A percentile compares a stretch with the other conserved stretches of the same genome.
Conservation (phyloP, 2,797 vertebrate species). For the Gallinago nigripennis region DNA sequence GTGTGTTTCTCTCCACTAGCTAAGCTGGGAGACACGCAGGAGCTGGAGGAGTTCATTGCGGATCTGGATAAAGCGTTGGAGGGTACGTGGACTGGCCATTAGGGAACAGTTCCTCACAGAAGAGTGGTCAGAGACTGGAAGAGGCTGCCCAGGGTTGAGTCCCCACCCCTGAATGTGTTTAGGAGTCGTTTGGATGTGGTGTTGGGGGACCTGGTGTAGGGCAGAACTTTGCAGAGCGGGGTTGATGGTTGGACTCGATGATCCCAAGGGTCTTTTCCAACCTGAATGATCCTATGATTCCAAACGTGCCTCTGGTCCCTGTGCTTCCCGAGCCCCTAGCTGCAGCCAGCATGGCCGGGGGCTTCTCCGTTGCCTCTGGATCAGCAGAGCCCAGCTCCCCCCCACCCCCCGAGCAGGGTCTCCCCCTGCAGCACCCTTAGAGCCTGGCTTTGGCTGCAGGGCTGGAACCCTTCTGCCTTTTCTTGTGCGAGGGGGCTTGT, state of each 20-base stretch:
- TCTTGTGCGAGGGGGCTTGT: rapidly evolving
- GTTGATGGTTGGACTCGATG: too few species aligned
- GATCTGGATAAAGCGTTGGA: slow-evolving; percentile 67
- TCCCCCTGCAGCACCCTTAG: rapidly evolving
- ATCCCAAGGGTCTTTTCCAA: too few species aligned
- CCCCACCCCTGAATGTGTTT: too few species aligned
- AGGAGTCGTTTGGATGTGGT: too few species aligned
- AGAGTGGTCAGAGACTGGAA: too few species aligned
- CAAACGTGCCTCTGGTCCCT: neutral
- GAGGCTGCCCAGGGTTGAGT: too few species aligned
- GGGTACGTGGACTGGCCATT: slow-evolving; percentile 1
- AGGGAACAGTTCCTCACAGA: neutral
- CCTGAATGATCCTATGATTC: too few species aligned
- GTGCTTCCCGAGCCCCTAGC: neutral
- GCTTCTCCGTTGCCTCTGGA: neutral
- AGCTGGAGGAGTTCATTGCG: slow-evolving; percentile 73
- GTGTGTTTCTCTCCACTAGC: neutral
- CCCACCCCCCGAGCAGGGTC: neutral
- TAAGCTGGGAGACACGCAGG: slow-evolving; percentile 72
- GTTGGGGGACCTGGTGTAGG: too few species aligned
- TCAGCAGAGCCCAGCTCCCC: neutral
- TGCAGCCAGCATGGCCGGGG: rapidly evolving
- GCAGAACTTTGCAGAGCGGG: too few species aligned
- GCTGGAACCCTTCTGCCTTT: neutral
- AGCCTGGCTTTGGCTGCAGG: neutral